Evolutionary conservation across 2,797 vertebrate genomes (phyloP), one percentile per base, ranked within the genome.

Genomic region (Petrocephalus schoutedeni): DNA sequence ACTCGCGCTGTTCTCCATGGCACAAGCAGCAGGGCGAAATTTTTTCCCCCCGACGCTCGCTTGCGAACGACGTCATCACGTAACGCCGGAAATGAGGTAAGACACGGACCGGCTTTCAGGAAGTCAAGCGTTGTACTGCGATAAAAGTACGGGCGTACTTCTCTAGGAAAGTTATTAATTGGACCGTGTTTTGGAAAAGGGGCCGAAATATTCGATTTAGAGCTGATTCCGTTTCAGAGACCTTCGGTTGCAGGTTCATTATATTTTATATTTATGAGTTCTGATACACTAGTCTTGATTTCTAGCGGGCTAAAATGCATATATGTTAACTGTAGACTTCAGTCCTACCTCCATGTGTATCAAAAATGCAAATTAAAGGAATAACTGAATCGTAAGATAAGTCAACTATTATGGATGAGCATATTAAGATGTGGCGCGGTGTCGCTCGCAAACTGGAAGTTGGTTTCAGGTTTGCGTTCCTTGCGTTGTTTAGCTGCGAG

Each of bases 1-100:
- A 77, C 16, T n/a, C 3, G 0, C 36, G 3, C 1, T 21, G 9
- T 7, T 9, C 7, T 80, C 74, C 41, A 9, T 6, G n/a, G 41
- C 16, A 80, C 41, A 0, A 7, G 9, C 41, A n/a, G 6, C 36
- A 77, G 45, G 7, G 8, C 6, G 58, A 49, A 61, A 4, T 49
- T 21, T 4, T 4, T 4, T 4, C 1, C 41, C 41, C 41, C 41
- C 12, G 14, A 41, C 67, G 32, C 49, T 21, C 19, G 19, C 16
- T 77, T 51, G 19, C 45, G 45, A 54, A 7, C 7, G n/a, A 82
- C 51, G 82, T 56, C 82, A 56, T 54, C 4, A 2, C 51, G 45
- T 51, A 51, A 49, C 45, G 45, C 53, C 54, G 82, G 82, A 84
- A 84, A 56, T 84, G 82, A 84, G 19, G 82, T 84, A 84, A 54